Evolutionary conservation across 2,797 vertebrate species (phyloP).

Genomic region (Microtus agrestis): DNA sequence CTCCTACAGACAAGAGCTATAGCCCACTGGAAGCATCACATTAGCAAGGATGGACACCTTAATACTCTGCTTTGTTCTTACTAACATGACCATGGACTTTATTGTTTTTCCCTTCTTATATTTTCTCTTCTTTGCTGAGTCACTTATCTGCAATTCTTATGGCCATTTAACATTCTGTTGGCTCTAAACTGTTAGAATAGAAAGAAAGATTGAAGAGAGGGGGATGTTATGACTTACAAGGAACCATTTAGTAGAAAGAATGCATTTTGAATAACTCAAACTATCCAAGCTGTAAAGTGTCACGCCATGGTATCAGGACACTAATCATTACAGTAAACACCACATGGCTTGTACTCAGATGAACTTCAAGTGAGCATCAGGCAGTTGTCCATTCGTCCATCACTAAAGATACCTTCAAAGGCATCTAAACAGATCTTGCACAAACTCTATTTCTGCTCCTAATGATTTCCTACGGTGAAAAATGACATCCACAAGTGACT

Average conservation of each 20-base stretch:
- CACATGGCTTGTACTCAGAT: neutral
- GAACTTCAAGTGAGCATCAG: neutral
- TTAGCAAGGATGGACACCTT: neutral
- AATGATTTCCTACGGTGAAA: neutral
- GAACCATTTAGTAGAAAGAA: neutral
- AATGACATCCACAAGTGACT: neutral
- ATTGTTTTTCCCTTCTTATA: neutral
- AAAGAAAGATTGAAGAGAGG: neutral
- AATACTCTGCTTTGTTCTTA: neutral
- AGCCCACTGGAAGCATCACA: neutral
- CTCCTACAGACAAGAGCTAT: neutral
- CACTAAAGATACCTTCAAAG: neutral
- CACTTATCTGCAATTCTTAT: neutral
- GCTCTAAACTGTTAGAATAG: neutral
- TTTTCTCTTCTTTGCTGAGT: neutral
- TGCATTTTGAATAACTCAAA: neutral
- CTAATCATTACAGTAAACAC: no score
- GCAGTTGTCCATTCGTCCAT: neutral
- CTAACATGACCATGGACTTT: neutral
- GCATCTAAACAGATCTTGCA: neutral
- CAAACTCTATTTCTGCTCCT: neutral
- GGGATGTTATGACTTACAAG: neutral
- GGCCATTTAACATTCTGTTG: neutral
- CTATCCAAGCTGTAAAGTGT: neutral
- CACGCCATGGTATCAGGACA: neutral